Evolutionary conservation across 2,113 vertebrate species (phyloP), one percentile per base, ranked within the genome.

Genomic region (Cephalopholis sonnerati): DNA sequence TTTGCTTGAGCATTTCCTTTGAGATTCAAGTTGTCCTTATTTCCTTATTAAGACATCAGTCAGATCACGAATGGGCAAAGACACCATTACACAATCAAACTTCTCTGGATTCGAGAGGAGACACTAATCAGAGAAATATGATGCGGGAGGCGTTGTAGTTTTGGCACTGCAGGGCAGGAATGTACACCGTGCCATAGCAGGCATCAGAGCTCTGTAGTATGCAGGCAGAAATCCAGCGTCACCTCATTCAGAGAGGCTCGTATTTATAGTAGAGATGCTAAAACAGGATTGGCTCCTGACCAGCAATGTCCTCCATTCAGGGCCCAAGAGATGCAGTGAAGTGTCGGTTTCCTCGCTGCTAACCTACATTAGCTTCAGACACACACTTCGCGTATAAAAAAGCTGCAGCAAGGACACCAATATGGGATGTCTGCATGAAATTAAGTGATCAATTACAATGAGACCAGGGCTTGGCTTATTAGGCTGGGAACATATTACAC

Each of bases 251-350:
- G 87, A 69, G 76, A 83, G 87, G 74, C 88, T 92, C 91, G 69
- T 95, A 96, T 95, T 95, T 95, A 95, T 94, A 95, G 93, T 81
- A 75, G 71, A 77, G 90, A 87, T 80, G 78, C 93, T 95, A 94
- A 95, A 92, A 91, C 79, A 68, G 92, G 92, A 93, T 71, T 96
- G 95, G 95, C 94, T 89, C 79, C 71, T 72, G 84, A 92, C 92
- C 94, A 95, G 94, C 90, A 90, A 91, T 83, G 92, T 89, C 89
- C 89, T 92, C 93, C 88, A 92, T 91, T 90, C 91, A 88, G 85
- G 64, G 61, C 91, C 91, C 92, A 55, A 39, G 89, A 87, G 92
- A 90, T 83, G 81, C 59, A 41, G 75, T 5, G 4, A 17, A 90
- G 91, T 91, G 91, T 93, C 90, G 0, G 79, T 87, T 93, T 91